These are phyloP conservation scores for Sinocyclocheilus grahami DNA, from an alignment of 2,113 vertebrate species.

Conservation along the genomic window DNA sequence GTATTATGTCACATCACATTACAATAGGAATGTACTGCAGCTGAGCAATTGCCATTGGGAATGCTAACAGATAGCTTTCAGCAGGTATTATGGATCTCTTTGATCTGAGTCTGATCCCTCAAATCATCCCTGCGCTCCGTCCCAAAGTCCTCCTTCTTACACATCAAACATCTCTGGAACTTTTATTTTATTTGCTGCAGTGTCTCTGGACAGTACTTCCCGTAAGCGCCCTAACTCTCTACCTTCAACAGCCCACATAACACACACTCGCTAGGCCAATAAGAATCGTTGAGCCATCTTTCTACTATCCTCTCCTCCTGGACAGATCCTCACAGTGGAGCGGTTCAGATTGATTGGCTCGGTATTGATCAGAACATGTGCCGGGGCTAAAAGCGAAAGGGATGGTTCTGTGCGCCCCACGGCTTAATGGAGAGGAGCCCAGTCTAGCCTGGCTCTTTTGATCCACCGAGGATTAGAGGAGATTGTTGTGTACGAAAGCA, in stretches of 20 bases:
- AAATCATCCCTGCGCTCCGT: not conserved
- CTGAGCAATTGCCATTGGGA: not conserved
- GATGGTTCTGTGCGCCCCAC: slow-evolving; percentile 55
- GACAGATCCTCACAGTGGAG: slow-evolving; percentile 31
- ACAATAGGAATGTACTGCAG: not conserved
- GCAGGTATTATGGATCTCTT: slow-evolving; percentile 4
- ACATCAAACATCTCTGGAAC: not conserved
- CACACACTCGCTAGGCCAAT: slow-evolving; percentile 56
- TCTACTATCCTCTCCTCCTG: slow-evolving; percentile 4
- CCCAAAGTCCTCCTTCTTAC: not conserved
- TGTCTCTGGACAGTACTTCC: slow-evolving; percentile 21
- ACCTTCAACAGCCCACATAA: slow-evolving; percentile 54
- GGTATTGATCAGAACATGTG: slow-evolving; percentile 72
- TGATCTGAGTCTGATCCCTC: slow-evolving; percentile 1
- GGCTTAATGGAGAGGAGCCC: slow-evolving; percentile 73
- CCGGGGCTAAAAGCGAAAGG: slow-evolving; percentile 62
- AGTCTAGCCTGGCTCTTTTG: slow-evolving; percentile 70
- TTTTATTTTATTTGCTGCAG: slow-evolving; percentile 3
- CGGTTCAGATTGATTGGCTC: slow-evolving; percentile 67
- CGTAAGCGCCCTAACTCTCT: not conserved
- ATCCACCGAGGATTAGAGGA: slow-evolving; percentile 74
- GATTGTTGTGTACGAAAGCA: slow-evolving; percentile 67
- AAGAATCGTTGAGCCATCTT: slow-evolving; percentile 47
- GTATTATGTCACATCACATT: not conserved
- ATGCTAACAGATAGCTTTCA: not conserved